Conservation (phyloP, 1,140 invertebrate genomes). For the Maniola jurtina region DNA sequence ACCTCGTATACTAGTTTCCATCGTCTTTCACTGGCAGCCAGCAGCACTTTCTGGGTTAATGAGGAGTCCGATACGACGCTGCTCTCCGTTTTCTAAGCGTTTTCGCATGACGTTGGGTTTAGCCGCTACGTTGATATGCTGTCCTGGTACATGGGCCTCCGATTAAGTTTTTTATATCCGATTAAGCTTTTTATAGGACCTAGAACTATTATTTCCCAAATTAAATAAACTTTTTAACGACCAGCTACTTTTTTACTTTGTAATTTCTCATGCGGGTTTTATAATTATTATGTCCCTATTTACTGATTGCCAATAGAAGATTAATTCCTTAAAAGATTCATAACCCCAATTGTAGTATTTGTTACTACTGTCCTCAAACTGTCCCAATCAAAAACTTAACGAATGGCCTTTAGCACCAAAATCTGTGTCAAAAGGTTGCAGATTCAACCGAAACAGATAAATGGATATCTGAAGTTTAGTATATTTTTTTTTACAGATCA, state of each 20-base stretch:
- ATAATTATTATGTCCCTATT: no score
- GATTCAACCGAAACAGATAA: neutral
- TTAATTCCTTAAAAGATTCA: no score
- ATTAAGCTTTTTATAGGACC: neutral
- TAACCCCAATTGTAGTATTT: no score
- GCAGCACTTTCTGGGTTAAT: slow-evolving; percentile 73
- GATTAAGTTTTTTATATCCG: slow-evolving; percentile 9
- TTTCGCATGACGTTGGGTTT: slow-evolving; percentile 49
- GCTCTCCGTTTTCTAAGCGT: slow-evolving; percentile 68
- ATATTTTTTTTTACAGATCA: neutral
- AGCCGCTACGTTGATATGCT: slow-evolving; percentile 47
- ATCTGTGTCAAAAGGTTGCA: slow-evolving; percentile 11
- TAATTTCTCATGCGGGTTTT: no score
- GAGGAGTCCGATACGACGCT: slow-evolving; percentile 55
- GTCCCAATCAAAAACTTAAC: neutral
- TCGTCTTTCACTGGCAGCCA: slow-evolving; percentile 70
- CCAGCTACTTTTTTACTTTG: no score
- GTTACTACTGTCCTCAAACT: neutral
- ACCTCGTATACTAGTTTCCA: slow-evolving; percentile 70
- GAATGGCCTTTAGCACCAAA: neutral
- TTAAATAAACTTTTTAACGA: no score
- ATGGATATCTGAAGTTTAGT: neutral
- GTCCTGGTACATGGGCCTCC: slow-evolving; percentile 38
- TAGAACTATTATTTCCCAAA: no score
- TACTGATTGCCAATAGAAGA: no score